A percentile compares a stretch with the other conserved stretches of the same genome.
Evolutionary conservation across 2,888 invertebrate species (phyloP).

Genomic region (Drosophila antonietae): DNA sequence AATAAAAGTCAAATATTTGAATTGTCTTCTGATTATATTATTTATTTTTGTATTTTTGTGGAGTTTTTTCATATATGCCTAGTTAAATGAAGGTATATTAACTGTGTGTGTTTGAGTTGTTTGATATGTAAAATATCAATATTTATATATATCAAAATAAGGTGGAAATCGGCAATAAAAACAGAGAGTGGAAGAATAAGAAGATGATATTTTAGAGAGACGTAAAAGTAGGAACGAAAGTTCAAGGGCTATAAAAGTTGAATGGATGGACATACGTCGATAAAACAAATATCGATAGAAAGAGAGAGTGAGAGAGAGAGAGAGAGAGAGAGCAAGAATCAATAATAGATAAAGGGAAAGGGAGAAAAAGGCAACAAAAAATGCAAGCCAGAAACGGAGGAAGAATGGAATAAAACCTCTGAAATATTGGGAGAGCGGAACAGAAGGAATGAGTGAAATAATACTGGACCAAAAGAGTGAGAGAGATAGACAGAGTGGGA

Average conservation of each 20-base stretch:
- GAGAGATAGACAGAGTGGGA: not conserved
- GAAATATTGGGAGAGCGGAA: too few species aligned
- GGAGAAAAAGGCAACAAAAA: too few species aligned
- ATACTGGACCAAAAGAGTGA: too few species aligned
- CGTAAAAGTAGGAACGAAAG: not conserved
- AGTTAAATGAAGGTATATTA: not conserved
- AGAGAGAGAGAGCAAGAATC: too few species aligned
- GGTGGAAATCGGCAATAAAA: not conserved
- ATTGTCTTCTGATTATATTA: conserved; percentile 4
- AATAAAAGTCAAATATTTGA: conserved; percentile 32
- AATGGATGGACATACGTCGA: not conserved
- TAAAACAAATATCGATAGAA: too few species aligned
- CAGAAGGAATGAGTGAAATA: too few species aligned
- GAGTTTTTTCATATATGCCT: not conserved
- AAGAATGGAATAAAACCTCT: too few species aligned
- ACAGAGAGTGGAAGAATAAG: not conserved
- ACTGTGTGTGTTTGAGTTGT: not conserved
- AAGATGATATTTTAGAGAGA: not conserved
- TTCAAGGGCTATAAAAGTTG: not conserved
- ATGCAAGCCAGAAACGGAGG: too few species aligned
- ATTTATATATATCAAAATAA: not conserved
- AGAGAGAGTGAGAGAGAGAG: not conserved
- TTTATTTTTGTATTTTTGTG: not conserved
- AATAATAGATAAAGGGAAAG: too few species aligned
- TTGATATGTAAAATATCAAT: not conserved